Conservation (phyloP, 1,140 invertebrate species). For the Drosophila lacteicornis region DNA sequence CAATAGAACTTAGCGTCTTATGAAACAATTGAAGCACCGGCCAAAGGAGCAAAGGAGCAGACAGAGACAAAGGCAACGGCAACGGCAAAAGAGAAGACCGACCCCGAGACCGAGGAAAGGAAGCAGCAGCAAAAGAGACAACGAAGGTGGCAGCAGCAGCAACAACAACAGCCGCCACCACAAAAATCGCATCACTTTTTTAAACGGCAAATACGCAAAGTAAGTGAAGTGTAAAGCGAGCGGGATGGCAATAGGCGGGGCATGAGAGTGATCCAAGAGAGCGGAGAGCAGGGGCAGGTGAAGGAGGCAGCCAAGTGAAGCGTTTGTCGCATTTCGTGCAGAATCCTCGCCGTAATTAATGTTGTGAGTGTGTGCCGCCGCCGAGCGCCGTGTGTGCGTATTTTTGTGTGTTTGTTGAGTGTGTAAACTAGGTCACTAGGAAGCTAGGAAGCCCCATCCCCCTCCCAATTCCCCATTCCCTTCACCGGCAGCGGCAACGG, state of each 20-base stretch:
- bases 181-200: conserved; percentile 73
- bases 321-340: conserved; percentile 53
- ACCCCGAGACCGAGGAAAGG: conserved; percentile 19
- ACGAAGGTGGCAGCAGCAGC: conserved; percentile 20
- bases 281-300: conserved; percentile 19
- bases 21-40: conserved; percentile 78
- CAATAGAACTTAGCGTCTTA: conserved; percentile 57
- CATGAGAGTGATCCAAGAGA: background rate
- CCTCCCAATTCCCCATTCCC: background rate
- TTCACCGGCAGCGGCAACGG: too few species aligned
- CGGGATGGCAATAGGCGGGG: conserved; percentile 15
- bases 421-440: conserved; percentile 73
- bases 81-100: conserved; percentile 19
- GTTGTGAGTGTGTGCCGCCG: conserved; percentile 20
- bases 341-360: conserved; percentile 73
- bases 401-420: conserved; percentile 35
- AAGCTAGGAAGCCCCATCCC: conserved; percentile 64
- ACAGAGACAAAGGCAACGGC: conserved; percentile 34
- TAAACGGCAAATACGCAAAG: conserved; percentile 78
- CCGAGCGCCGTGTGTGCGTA: conserved; percentile 14
- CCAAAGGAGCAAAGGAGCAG: conserved; percentile 55
- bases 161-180: conserved; percentile 44
- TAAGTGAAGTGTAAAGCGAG: conserved; percentile 63
- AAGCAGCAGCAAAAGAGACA: conserved; percentile 28
- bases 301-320: conserved; percentile 55